Percentiles rank a stretch among this genome's conserved stretches.
phyloP scores from a whole-genome alignment of 2,888 invertebrate species.

The Girardia tigrina region DNA sequence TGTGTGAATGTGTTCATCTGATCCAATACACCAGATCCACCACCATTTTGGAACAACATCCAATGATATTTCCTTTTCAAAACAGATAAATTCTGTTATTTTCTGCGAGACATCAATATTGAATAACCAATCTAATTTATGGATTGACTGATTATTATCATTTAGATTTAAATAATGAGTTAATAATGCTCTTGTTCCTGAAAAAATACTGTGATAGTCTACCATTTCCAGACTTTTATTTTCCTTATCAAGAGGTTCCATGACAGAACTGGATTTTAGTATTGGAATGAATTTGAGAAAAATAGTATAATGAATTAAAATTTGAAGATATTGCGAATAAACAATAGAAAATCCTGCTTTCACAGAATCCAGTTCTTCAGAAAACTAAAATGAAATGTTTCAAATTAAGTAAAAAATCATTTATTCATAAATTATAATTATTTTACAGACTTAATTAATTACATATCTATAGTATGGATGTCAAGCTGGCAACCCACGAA shows the following conservation, averaged over 20 bases:
- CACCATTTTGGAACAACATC: neutral
- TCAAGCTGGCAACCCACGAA: too few relatives aligned
- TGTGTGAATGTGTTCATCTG: neutral
- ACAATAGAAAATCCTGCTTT: slow-evolving; percentile 11
- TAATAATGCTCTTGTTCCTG: neutral
- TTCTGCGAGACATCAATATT: neutral
- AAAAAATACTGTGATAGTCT: neutral
- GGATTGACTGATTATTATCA: neutral
- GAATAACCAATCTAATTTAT: neutral
- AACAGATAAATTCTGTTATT: neutral
- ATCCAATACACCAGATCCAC: slow-evolving; percentile 40
- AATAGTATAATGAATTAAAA: neutral
- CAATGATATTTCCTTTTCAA: neutral
- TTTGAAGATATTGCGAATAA: neutral
- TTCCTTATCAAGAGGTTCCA: neutral
- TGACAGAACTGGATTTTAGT: neutral
- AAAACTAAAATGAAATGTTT: neutral
- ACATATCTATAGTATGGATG: too few relatives aligned
- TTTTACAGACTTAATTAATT: too few relatives aligned
- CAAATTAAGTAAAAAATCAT: too few relatives aligned
- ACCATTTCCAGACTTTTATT: neutral
- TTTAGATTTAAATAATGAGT: neutral
- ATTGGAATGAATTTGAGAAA: neutral
- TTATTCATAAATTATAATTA: too few relatives aligned
- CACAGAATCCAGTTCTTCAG: neutral